A percentile compares a stretch with the other conserved stretches of the same genome.
These are phyloP conservation scores for Oenanthe oenanthe DNA, from an alignment of 2,113 vertebrate genomes.

Conservation along the genomic window DNA sequence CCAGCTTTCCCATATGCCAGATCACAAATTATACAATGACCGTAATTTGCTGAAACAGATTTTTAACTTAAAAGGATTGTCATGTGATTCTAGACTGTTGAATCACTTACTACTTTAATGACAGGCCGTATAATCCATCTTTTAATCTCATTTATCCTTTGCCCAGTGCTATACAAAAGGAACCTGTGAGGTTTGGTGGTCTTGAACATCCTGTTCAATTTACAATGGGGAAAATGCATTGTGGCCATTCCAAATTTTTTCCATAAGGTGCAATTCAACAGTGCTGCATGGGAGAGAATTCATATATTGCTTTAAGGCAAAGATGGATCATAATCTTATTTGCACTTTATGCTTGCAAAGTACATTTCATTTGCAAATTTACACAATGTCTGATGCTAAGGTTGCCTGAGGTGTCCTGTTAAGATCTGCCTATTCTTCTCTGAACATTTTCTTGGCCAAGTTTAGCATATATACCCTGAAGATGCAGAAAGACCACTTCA, in stretches of 20 bases:
- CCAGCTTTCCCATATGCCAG: neutral
- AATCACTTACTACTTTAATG: slow-evolving; percentile 3
- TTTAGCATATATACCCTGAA: neutral
- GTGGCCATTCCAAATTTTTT: neutral
- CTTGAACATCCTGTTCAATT: neutral
- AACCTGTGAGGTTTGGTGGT: neutral
- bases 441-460: neutral
- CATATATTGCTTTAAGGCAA: neutral
- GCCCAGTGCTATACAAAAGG: neutral
- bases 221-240: neutral
- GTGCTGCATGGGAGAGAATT: neutral
- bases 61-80: neutral
- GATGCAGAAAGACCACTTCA: neutral
- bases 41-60: neutral
- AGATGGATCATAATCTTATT: neutral
- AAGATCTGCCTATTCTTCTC: neutral
- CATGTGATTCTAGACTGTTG: neutral
- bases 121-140: neutral
- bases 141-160: neutral
- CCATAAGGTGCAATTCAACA: neutral
- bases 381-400: neutral
- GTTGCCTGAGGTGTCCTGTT: neutral
- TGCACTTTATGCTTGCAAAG: neutral
- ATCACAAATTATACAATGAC: slow-evolving; percentile 12
- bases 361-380: neutral